Evolutionary conservation across 2,888 invertebrate species (phyloP).

Genomic region (Trichopria drosophilae): DNA sequence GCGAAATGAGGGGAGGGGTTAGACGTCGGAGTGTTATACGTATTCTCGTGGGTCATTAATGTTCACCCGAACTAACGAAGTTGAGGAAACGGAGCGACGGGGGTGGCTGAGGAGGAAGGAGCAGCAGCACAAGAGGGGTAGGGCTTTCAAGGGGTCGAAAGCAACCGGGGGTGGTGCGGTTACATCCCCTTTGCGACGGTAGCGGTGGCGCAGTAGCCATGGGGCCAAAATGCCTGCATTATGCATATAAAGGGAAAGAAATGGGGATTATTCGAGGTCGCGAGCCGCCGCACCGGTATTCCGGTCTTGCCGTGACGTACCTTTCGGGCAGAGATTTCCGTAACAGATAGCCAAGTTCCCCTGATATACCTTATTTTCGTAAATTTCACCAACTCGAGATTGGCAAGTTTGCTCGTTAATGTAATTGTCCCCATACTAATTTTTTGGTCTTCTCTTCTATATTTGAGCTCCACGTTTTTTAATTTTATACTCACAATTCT

Average conservation of each 20-base stretch:
- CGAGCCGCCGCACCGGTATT: too few relatives aligned
- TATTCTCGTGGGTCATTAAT: constrained; percentile 50
- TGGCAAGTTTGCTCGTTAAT: too few relatives aligned
- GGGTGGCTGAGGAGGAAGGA: constrained; percentile 22
- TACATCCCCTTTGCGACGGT: constrained; percentile 10
- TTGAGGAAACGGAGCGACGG: constrained; percentile 35
- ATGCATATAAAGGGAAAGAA: constrained; percentile 44
- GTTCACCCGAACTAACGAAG: constrained; percentile 46
- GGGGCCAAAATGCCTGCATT: constrained; percentile 37
- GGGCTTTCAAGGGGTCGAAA: background rate
- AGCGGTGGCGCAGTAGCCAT: constrained; percentile 1
- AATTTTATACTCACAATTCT: too few relatives aligned
- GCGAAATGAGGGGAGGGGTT: constrained; percentile 14
- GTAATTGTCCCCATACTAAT: too few relatives aligned
- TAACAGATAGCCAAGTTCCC: too few relatives aligned
- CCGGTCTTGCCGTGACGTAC: too few relatives aligned
- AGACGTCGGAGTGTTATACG: constrained; percentile 32
- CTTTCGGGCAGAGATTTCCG: too few relatives aligned
- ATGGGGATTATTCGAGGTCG: constrained; percentile 41
- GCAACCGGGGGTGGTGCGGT: constrained; percentile 17
- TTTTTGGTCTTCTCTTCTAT: too few relatives aligned
- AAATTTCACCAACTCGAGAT: too few relatives aligned
- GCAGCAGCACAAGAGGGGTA: background rate
- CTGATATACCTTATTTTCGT: too few relatives aligned
- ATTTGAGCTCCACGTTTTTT: too few relatives aligned